Evolutionary conservation across 1,140 invertebrate species (phyloP), one percentile per base, ranked within the genome.

Genomic region (Drosophila busckii): DNA sequence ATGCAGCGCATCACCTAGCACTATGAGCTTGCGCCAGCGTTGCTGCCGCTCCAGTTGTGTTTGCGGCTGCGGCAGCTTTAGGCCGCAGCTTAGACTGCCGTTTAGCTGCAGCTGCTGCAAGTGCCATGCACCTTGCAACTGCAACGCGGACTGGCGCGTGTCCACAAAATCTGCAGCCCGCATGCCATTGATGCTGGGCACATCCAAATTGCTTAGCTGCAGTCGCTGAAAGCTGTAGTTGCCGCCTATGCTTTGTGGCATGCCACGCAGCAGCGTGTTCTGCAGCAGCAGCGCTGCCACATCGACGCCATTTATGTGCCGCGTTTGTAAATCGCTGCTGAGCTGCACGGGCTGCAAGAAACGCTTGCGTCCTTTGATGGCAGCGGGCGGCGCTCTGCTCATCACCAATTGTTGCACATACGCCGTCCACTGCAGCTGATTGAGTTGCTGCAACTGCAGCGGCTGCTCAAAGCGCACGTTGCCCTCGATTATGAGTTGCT

Each of bases 401-500:
- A 68, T 53, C 1, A 84, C 70, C 20, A 86, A 20, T 0, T 44
- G 25, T 0, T 4, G 0, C 0, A 46, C 4, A 12, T 86, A 86
- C 0, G 20, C 25, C 0, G 65, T 23, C 80, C 75, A 86, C 1
- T 29, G 6, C 2, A 86, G 19, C 7, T 15, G 55, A 23, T 86
- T 86, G 3, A 86, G 40, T 0, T 4, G 46, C 4, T 60, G 15
- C 9, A 86, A 35, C 5, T 64, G 54, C 2, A 86, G 22, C 1
- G 42, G 25, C 1, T 52, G 26, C 2, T 61, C 53, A 15, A 86
- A 86, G 4, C 62, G 29, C 1, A 84, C 70, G 35, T 82, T 86
- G 1, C 84, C 84, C 20, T 86, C 68, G 3, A 86, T 53, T 7
- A 86, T 46, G 0, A 86, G 37, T 16, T 86, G 70, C 19, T 86